Evolutionary conservation across 2,888 invertebrate genomes (phyloP), one percentile per base, ranked within the genome.

Genomic region (Lasioglossum malachurum): DNA sequence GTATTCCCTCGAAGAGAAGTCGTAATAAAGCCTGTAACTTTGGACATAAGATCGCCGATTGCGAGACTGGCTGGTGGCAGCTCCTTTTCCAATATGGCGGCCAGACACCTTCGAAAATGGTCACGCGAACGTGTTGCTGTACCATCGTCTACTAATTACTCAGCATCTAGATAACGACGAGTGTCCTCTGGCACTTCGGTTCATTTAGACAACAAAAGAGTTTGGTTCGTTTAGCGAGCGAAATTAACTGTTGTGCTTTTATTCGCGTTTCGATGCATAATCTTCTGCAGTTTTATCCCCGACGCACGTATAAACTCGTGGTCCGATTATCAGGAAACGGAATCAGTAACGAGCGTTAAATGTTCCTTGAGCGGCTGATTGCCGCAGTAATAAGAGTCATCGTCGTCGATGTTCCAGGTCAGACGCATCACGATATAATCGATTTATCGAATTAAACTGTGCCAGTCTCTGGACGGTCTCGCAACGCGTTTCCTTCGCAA

Each of bases 11-110:
- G 81, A 71, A 71, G 82, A 86, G 85, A 87, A 88, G 87, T 82
- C 89, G 83, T 74, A 84, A 86, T 90, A 88, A 88, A 90, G 80
- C 84, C 83, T 84, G 87, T 72, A 87, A 90, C 82, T 89, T 88
- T 41, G 80, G 80, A 86, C 86, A 44, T 69, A 84, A 84, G 80
- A 88, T 88, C 83, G 60, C 38, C 72, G 84, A 88, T 89, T 80
- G 83, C 84, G 31, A 78, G 74, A 74, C 46, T 74, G 80, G 67
- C 77, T 83, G 75, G 67, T 85, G 72, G 75, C 71, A 46, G 72
- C 82, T 78, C 82, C 64, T 82, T 84, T 79, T 57, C 46, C 82
- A 76, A 72, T 76, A 35, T 27, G 67, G 38, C 71, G 71, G 35
- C 14, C 46, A 80, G 57, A 79, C 73, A 69, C 78, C 41, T n/a